Base-by-base conservation (phyloP, 2,797 vertebrate genomes). In the Danionella dracula region DNA sequence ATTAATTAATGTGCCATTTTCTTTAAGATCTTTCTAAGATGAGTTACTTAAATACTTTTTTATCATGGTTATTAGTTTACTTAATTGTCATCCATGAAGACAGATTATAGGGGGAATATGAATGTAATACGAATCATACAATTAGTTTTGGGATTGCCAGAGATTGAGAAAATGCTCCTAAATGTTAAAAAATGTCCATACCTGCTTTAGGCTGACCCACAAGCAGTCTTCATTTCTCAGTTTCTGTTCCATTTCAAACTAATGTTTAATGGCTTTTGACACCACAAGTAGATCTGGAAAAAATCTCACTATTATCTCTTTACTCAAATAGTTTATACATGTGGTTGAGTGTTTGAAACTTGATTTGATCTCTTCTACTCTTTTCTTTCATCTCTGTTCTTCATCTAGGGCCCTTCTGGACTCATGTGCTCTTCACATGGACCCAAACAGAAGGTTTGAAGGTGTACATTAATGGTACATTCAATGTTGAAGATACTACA, bases 391-490 rank as follows among this genome's bases (percentile, higher is more conserved):
- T 46, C 1, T 46, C 21, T 63, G 15, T 62, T 17, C 50, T 21
- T 35, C 45, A 27, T 56, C 11, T 74, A 99, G 97, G 93, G 1
- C 92, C 91, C 27, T 90, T 85, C 62, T 98, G 97, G 97, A 98
- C 94, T 1, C 93, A 98, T 0, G 78, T 98, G 48, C 91, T 99
- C 35, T 98, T 99, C 68, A 95, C 96, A 0, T 99, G 96, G 96
- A 93, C 89, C 1, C 85, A 85, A 29, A 75, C 31, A 4, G 89
- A 91, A 0, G 97, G 97, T 0, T 84, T 99, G 48, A 95, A 92
- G 58, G 92, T 99, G 42, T 99, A 93, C 0, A 87, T 95, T 58
- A 99, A 99, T 0, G 95, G 94, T 4, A 94, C 92, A 0, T 87
- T 93, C 71, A 91, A 62, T n/a, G 82, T 79, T 4, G 76, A 80